Base-by-base conservation (phyloP, 2,113 vertebrate genomes). In the Salminus brasiliensis region DNA sequence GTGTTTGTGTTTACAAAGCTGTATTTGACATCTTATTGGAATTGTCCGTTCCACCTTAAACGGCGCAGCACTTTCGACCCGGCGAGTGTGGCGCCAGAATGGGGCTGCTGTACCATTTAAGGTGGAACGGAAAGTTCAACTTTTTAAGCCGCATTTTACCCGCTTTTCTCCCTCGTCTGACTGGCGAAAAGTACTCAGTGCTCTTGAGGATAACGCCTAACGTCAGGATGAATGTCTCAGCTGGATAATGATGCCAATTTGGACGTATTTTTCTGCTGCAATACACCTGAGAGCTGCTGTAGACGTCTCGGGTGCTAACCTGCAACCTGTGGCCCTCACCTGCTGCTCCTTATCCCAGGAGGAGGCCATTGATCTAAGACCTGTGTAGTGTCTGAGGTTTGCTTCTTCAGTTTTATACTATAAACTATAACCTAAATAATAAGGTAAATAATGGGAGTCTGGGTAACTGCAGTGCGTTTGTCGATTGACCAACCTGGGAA, bases 241-340 rank as follows among this genome's bases (percentile, higher is more conserved):
- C 49, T 55, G 29, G 1, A 5, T 7, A 68, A 21, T 13, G 55
- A 45, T 55, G 3, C 9, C 25, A 21, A 29, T 32, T 76, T 79
- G 39, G 13, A 21, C 5, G 29, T 72, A 3, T 16, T 34, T 60
- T 49, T 4, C 1, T 7, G 18, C 41, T 6, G 16, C 43, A 45
- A 15, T 13, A 45, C 29, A 34, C 18, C 9, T 13, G 29, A 62
- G 59, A 5, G 3, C 11, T 25, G 2, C 23, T 57, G n/a, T 6
- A 3, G 30, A 7, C 1, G 16, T 32, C 67, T 34, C 81, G 72
- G 78, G 82, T 80, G 47, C 47, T 21, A 21, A 49, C 47, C 60
- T 32, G 7, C 12, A 29, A 63, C 60, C 60, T 63, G 60, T 8
- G 60, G 60, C 60, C 34, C 29, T 32, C 60, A 21, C 60, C 60